A percentile compares a stretch with the other conserved stretches of the same genome.
Conservation (phyloP, 2,113 vertebrate species). For the Furnarius figulus region DNA sequence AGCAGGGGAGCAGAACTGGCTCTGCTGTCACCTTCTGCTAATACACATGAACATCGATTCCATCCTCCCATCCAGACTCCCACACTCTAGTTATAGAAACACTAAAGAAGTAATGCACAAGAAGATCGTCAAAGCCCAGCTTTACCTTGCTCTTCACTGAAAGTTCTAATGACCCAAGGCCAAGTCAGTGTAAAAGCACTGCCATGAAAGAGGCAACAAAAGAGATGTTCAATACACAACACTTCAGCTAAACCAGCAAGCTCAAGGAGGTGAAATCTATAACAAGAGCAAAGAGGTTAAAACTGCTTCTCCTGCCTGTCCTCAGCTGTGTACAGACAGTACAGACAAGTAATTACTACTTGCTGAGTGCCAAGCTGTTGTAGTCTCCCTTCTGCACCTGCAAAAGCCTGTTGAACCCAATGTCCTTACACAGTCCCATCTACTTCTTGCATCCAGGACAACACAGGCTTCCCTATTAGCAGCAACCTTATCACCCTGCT, state of each 20-base stretch:
- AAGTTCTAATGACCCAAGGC: not conserved
- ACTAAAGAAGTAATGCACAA: not conserved
- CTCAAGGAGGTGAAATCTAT: not conserved
- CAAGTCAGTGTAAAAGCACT: not conserved
- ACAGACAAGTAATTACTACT: not conserved
- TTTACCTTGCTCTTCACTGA: not conserved
- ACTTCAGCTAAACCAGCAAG: not conserved
- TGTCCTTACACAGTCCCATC: not conserved
- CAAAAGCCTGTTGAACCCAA: not conserved
- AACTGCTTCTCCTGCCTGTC: not conserved
- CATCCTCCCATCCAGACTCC: not conserved
- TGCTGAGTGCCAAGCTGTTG: not conserved
- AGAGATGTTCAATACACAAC: not conserved
- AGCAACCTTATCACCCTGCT: not conserved
- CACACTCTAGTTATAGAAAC: not conserved
- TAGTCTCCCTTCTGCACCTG: not conserved
- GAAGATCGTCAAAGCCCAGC: not conserved
- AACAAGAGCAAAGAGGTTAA: not conserved
- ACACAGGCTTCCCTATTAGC: rapidly evolving
- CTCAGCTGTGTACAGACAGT: not conserved
- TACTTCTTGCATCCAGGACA: not conserved
- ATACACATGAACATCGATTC: rapidly evolving
- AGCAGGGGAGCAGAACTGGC: not conserved
- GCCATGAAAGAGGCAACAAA: not conserved
- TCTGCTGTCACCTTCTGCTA: not conserved